These are phyloP conservation scores for Cheilosia urbana DNA, from an alignment of 2,888 invertebrate genomes.

Conservation along the genomic window DNA sequence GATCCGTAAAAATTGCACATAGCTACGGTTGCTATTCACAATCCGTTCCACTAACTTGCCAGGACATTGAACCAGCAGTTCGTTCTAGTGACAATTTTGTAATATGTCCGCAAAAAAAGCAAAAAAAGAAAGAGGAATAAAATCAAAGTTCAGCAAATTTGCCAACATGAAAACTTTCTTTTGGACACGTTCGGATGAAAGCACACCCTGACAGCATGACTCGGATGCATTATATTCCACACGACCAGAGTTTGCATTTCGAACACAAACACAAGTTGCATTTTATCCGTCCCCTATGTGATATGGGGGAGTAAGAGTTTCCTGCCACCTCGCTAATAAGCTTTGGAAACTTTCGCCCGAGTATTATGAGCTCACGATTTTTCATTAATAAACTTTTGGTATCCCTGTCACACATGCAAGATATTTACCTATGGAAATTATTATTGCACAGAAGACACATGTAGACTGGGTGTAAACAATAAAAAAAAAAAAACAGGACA, in stretches of 20 bases:
- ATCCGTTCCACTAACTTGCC: not conserved
- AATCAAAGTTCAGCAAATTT: slow-evolving; percentile 42
- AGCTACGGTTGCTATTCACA: not conserved
- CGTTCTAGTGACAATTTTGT: not conserved
- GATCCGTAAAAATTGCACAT: not conserved
- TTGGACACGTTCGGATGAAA: slow-evolving; percentile 21
- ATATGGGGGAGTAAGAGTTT: not conserved
- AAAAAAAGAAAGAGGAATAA: not conserved
- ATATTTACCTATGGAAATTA: slow-evolving; percentile 44
- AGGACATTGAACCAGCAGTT: slow-evolving; percentile 12
- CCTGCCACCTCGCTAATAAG: slow-evolving; percentile 42
- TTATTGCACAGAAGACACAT: slow-evolving; percentile 15
- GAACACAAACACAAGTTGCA: slow-evolving; percentile 37
- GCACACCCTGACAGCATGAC: slow-evolving; percentile 35
- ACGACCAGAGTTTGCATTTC: not conserved
- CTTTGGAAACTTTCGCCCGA: slow-evolving; percentile 51
- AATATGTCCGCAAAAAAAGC: not conserved
- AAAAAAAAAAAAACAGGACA: not conserved
- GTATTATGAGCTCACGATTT: slow-evolving; percentile 65
- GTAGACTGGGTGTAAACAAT: slow-evolving; percentile 11
- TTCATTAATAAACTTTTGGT: slow-evolving; percentile 62
- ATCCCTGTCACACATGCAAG: slow-evolving; percentile 35
- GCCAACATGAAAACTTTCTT: slow-evolving; percentile 27
- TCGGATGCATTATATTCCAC: slow-evolving; percentile 9
- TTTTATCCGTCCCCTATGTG: slow-evolving; percentile 19